These are phyloP conservation scores for Coptodon rendalli DNA, from an alignment of 2,113 vertebrate species.

Conservation along the genomic window DNA sequence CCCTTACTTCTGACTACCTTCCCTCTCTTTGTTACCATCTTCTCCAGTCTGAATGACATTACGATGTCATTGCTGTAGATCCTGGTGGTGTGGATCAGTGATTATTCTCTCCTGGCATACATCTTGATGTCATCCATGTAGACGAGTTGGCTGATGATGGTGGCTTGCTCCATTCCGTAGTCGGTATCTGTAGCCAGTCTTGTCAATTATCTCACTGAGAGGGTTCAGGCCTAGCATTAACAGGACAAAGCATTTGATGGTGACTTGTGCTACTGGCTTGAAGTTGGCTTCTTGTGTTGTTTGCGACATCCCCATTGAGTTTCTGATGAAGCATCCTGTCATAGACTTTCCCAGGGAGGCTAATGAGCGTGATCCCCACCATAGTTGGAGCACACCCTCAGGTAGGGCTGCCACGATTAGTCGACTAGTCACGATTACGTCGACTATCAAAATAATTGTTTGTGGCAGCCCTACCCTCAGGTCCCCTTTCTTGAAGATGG, in stretches of 20 bases:
- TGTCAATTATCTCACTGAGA: neutral
- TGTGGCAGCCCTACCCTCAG: neutral
- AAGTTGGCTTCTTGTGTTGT: neutral
- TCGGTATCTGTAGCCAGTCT: neutral
- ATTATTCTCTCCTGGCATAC: neutral
- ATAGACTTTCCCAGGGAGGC: neutral
- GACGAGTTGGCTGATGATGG: neutral
- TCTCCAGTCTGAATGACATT: neutral
- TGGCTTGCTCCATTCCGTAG: neutral
- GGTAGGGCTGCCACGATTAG: too few species aligned
- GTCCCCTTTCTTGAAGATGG: neutral
- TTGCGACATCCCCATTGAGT: neutral
- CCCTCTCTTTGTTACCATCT: neutral
- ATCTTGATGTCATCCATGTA: neutral
- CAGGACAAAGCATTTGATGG: neutral
- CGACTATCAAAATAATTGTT: too few species aligned
- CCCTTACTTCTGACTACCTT: neutral
- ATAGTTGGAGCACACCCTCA: neutral
- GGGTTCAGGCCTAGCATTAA: neutral
- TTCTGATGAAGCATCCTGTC: neutral
- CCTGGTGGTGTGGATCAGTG: accelerated
- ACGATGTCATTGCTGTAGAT: accelerated
- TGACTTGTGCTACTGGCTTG: neutral
- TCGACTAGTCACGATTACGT: too few species aligned
- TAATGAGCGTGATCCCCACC: neutral